A percentile compares a stretch with the other conserved stretches of the same genome.
Evolutionary conservation across 2,888 invertebrate genomes (phyloP).

Genomic region (Uloborus plumipes): DNA sequence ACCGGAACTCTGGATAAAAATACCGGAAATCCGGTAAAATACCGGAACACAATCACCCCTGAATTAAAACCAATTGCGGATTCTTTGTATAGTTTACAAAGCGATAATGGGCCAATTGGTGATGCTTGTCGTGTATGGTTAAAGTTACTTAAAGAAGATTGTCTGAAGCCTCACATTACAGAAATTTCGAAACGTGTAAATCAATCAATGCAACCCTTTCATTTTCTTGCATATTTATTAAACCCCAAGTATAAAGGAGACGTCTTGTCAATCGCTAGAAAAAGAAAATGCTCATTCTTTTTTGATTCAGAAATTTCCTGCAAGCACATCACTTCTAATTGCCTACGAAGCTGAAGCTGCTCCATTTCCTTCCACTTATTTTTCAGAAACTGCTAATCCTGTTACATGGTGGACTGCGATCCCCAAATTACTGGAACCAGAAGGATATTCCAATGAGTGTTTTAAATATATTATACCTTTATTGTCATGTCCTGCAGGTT

Average conservation of each 20-base stretch:
- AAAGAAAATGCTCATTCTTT: background rate
- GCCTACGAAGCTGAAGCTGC: constrained; percentile 6
- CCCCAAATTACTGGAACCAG: too few relatives aligned
- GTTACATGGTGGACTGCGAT: too few relatives aligned
- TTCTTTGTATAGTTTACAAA: background rate
- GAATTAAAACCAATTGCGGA: background rate
- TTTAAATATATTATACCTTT: too few relatives aligned
- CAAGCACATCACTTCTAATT: background rate
- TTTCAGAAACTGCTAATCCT: background rate
- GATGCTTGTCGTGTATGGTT: background rate
- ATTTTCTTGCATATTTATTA: background rate
- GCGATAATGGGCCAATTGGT: background rate
- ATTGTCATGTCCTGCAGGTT: too few relatives aligned
- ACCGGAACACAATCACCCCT: too few relatives aligned
- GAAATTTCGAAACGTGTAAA: background rate
- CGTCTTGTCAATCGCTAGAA: too few relatives aligned
- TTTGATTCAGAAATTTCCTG: background rate
- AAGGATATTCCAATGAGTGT: too few relatives aligned
- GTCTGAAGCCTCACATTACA: background rate
- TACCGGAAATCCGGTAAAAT: too few relatives aligned
- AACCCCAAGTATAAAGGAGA: too few relatives aligned
- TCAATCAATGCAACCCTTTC: background rate
- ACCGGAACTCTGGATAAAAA: too few relatives aligned
- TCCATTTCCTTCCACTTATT: constrained; percentile 3
- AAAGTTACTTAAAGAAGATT: background rate